Evolutionary conservation across 1,140 invertebrate species (phyloP).

Genomic region (Zaprionus capensis): DNA sequence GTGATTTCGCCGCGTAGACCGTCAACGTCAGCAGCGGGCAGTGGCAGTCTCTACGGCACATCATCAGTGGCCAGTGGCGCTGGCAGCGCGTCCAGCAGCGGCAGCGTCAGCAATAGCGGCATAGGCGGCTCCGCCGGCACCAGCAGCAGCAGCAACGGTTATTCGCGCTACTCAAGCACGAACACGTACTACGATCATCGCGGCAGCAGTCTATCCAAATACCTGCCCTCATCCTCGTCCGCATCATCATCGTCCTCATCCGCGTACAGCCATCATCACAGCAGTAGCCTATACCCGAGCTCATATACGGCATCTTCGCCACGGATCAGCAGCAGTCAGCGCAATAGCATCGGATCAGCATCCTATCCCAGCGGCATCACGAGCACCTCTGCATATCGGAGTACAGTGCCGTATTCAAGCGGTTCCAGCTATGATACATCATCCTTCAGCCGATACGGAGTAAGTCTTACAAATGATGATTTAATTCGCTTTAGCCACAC

Average conservation of each 20-base stretch:
- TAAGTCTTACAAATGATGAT: constrained; percentile 59
- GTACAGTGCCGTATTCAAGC: constrained; percentile 66
- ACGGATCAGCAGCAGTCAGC: constrained; percentile 47
- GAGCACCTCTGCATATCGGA: constrained; percentile 65
- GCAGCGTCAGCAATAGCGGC: constrained; percentile 31
- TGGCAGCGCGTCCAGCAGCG: constrained; percentile 46
- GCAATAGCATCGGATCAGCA: constrained; percentile 62
- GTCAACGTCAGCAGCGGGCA: constrained; percentile 82
- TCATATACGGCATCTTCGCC: constrained; percentile 63
- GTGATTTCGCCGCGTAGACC: constrained; percentile 84
- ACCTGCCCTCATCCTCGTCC: constrained; percentile 49
- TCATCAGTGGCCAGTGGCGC: constrained; percentile 60
- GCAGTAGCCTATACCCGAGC: constrained; percentile 60
- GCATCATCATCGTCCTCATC: constrained; percentile 34
- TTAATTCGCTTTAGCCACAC: constrained; percentile 39
- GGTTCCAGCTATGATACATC: constrained; percentile 75
- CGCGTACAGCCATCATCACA: constrained; percentile 48
- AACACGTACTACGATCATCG: constrained; percentile 71
- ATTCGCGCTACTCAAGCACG: constrained; percentile 56
- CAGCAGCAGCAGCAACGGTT: constrained; percentile 57
- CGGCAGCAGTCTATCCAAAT: constrained; percentile 74
- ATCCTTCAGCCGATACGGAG: constrained; percentile 81
- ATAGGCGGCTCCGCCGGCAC: constrained; percentile 34
- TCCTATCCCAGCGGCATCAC: constrained; percentile 64
- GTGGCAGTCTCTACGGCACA: constrained; percentile 81